These are phyloP conservation scores for Hylaeus volcanicus DNA, from an alignment of 1,140 invertebrate species.

Conservation along the genomic window DNA sequence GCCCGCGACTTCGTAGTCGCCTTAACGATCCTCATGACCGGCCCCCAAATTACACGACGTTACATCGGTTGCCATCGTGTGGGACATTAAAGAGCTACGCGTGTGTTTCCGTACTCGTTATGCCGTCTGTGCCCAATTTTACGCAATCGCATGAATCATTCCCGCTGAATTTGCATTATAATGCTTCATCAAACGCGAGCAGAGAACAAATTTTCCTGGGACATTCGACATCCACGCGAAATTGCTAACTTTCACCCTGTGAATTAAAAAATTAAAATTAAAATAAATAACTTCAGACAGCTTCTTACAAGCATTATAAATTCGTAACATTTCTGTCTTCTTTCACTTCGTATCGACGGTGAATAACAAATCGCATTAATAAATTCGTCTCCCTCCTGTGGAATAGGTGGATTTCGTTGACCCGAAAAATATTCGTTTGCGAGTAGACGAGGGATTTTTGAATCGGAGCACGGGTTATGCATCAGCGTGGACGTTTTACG, in stretches of 20 bases:
- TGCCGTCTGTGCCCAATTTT: conserved; percentile 8
- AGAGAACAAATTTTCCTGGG: background rate
- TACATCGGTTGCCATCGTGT: conserved; percentile 37
- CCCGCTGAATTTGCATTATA: conserved; percentile 23
- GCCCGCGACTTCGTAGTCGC: conserved; percentile 53
- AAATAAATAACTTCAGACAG: too few species aligned
- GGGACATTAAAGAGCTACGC: conserved; percentile 53
- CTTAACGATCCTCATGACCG: conserved; percentile 58
- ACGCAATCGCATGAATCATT: conserved; percentile 20
- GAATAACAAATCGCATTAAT: background rate
- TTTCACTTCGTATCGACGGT: background rate
- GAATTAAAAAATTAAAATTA: too few species aligned
- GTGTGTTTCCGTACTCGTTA: conserved; percentile 34
- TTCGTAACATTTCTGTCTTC: too few species aligned
- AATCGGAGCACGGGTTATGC: conserved; percentile 49
- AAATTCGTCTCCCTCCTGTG: background rate
- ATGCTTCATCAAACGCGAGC: background rate
- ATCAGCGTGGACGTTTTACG: conserved; percentile 56
- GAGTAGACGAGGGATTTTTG: conserved; percentile 33
- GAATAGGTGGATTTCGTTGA: conserved; percentile 3
- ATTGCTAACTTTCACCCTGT: background rate
- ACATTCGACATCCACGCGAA: background rate
- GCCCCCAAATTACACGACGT: conserved; percentile 40
- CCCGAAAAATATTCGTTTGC: conserved; percentile 27
- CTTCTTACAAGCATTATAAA: too few species aligned